Evolutionary conservation across 2,113 vertebrate genomes (phyloP), one percentile per base, ranked within the genome.

Genomic region (Eurypyga helias): DNA sequence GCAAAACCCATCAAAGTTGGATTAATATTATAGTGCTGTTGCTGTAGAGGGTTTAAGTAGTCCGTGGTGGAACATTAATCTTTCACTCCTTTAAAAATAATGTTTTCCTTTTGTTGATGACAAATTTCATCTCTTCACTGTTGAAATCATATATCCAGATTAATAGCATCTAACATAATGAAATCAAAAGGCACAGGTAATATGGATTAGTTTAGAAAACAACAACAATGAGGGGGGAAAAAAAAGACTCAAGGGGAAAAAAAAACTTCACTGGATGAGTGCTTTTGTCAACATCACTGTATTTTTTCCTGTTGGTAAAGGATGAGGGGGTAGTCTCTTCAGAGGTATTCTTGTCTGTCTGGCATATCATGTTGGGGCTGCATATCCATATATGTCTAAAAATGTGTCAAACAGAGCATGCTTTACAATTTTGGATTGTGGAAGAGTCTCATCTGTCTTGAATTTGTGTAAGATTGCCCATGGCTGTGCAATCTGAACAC

Each of bases 91-190:
- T 98, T 98, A 98, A 97, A 98, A 98, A 98, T 97, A 97, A 97
- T 98, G 98, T 98, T 98, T 98, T 98, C 96, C 97, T 98, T 98
- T 98, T 84, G 85, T 97, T 96, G 98, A 98, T 98, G 98, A 98
- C 98, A 98, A 98, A 98, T 98, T 98, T 96, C 97, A 98, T 98
- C 97, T 98, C 97, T 98, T 98, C 95, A 97, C 97, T 92, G 96
- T 96, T 98, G 98, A 98, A 98, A 97, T 98, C 97, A 97, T 97
- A 98, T 97, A 97, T 90, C 96, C 97, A 97, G 97, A 97, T 98
- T 97, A 97, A 98, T 97, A 97, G 97, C 96, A 91, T 95, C 95
- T 96, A 96, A 93, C 90, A 95, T 97, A 97, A 97, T 97, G 96
- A 97, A 97, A 97, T 96, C 80, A 97, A 98, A 97, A 97, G 90